Evolutionary conservation across 2,888 invertebrate species (phyloP), one percentile per base, ranked within the genome.

Genomic region (Archips crataeganus): DNA sequence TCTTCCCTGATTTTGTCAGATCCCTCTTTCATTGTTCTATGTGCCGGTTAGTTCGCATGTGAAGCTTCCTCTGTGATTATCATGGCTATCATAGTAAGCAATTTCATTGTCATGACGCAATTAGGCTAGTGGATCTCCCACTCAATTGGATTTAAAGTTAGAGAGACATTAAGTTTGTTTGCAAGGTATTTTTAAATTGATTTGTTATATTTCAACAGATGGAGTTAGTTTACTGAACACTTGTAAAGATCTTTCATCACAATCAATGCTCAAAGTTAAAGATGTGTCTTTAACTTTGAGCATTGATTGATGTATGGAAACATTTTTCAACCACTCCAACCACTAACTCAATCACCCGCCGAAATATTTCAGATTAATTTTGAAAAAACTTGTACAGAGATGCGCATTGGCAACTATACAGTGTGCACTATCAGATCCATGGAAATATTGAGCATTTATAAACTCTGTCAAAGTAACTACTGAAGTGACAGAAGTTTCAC

Each of bases 91-190:
- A 89, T 87, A 81, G 82, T 85, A 81, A 86, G 94, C 94, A 93
- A 94, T 92, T 86, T 90, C 94, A 94, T 94, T 94, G 94, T 94
- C 94, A 94, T 94, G 94, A 93, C 87, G 94, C 94, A 94, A 94
- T 88, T 85, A 84, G 83, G 79, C 78, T 80, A 79, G 80, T 82
- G 91, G 90, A 87, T 85, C 80, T 91, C 91, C 91, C 91, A 91
- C 90, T 70, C 61, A 49, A 72, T 70, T 57, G 47, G 59, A 62
- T 11, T 57, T 11, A 32, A 32, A 57, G 5, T 57, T 11, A 57
- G 32, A 23, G 15, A 39, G 39, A 5, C 39, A 39, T 39, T 39
- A 39, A 36, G 39, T 39, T 39, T 39, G 0, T 39, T 5, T 39
- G 5, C 4, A 13, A 4, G 49, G 13, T 5, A n/a, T n/a, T n/a